Percentiles rank a stretch among this genome's conserved stretches.
These are phyloP conservation scores for Ryuthela nishihirai DNA, from an alignment of 2,888 invertebrate species.

Conservation along the genomic window DNA sequence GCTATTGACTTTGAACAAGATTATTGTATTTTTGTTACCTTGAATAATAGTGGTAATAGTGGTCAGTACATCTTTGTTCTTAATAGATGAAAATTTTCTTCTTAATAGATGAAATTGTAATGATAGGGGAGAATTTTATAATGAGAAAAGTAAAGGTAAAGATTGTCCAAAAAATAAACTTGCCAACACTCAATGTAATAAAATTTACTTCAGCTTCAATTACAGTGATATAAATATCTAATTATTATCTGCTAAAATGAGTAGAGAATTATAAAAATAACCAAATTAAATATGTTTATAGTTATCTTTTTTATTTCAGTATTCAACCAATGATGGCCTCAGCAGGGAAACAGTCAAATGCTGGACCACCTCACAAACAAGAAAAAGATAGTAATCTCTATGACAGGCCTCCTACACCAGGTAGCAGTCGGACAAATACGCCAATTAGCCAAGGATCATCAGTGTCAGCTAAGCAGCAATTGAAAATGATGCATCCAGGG, in stretches of 20 bases:
- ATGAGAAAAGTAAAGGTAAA: no score
- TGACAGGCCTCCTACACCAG: constrained; percentile 28
- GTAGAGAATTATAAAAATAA: not conserved
- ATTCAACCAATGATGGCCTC: constrained; percentile 19
- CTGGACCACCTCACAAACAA: not conserved
- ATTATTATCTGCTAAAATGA: not conserved
- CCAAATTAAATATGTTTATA: not conserved
- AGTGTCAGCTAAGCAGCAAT: constrained; percentile 23
- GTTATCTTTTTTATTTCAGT: constrained; percentile 1
- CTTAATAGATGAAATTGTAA: no score
- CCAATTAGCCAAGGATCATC: constrained; percentile 19
- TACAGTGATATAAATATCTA: not conserved
- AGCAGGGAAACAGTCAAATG: constrained; percentile 8
- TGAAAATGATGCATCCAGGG: constrained; percentile 25
- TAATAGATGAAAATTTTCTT: no score
- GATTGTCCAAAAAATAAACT: no score
- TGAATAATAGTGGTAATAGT: no score
- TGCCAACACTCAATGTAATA: no score
- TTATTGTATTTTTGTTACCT: no score
- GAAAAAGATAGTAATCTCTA: constrained; percentile 17
- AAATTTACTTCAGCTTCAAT: not conserved
- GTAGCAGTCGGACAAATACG: constrained; percentile 40
- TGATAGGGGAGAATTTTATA: no score
- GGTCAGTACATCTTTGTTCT: no score
- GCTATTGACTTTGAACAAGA: no score